phyloP scores from a whole-genome alignment of 2,113 vertebrate species.

The Triplophysa tibetana region DNA sequence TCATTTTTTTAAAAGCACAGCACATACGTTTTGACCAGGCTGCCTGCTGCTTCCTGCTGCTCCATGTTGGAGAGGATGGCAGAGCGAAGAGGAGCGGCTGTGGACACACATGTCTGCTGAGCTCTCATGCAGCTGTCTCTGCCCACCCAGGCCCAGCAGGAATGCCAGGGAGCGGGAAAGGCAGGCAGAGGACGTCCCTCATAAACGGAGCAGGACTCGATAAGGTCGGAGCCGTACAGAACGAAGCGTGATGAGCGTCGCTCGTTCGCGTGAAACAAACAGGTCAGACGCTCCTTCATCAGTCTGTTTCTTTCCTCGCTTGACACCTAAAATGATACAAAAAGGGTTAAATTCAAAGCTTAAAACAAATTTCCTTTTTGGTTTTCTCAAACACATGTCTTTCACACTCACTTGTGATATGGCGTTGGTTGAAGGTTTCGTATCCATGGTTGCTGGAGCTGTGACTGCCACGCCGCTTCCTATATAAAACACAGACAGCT shows the following conservation, averaged over 20 bases:
- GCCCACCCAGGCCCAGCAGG: slow-evolving; percentile 79
- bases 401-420: slow-evolving; percentile 62
- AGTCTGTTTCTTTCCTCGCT: slow-evolving; percentile 84
- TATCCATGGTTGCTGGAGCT: slow-evolving; percentile 27
- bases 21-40: slow-evolving; percentile 75
- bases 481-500: slow-evolving; percentile 6
- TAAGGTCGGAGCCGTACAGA: slow-evolving; percentile 85
- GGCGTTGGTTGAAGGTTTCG: slow-evolving; percentile 57
- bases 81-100: slow-evolving; percentile 66
- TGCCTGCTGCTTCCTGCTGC: slow-evolving; percentile 64
- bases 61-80: slow-evolving; percentile 69
- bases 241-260: slow-evolving; percentile 83
- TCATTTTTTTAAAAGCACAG: background rate
- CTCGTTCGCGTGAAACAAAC: slow-evolving; percentile 84
- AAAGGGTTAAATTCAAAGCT: background rate
- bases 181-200: background rate
- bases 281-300: slow-evolving; percentile 83
- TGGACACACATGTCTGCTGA: slow-evolving; percentile 61
- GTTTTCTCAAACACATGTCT: background rate
- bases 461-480: slow-evolving; percentile 51
- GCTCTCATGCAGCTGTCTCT: slow-evolving; percentile 74
- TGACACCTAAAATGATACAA: slow-evolving; percentile 73
- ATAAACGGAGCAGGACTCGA: slow-evolving; percentile 75
- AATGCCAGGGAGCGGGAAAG: slow-evolving; percentile 10
- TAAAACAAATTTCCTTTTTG: background rate